Percentiles rank a stretch among this genome's conserved stretches.
phyloP scores from a whole-genome alignment of 2,797 vertebrate genomes.

The Halcyon badia region DNA sequence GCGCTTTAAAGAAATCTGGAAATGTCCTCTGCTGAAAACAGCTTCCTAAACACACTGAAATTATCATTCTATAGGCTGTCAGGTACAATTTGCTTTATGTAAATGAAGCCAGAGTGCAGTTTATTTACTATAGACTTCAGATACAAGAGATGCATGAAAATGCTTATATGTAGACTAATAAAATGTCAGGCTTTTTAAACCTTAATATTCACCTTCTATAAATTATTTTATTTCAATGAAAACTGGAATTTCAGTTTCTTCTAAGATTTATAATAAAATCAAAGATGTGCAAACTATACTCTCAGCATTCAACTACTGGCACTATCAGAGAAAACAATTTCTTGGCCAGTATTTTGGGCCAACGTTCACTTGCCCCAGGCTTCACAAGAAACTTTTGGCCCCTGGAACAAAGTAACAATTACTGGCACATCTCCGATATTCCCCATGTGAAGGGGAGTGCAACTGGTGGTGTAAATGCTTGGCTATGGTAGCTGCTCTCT shows the following conservation, averaged over 20 bases:
- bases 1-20: neutral
- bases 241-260: neutral
- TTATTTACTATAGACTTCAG: neutral
- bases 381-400: neutral
- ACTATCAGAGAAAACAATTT: neutral
- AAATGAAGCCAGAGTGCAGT: neutral
- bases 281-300: neutral
- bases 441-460: neutral
- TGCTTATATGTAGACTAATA: neutral
- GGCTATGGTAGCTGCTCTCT: neutral
- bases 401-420: neutral
- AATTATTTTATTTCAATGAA: neutral
- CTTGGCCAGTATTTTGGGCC: neutral
- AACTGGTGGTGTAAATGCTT: neutral
- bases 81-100: neutral
- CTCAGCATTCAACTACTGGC: neutral
- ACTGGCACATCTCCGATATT: neutral
- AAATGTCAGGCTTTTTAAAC: neutral
- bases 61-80: neutral
- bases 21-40: neutral
- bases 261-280: neutral
- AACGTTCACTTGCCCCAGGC: neutral
- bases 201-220: neutral
- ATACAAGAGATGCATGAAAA: neutral
- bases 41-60: neutral